phyloP scores from a whole-genome alignment of 2,888 invertebrate species.

The Apantesis nais region DNA sequence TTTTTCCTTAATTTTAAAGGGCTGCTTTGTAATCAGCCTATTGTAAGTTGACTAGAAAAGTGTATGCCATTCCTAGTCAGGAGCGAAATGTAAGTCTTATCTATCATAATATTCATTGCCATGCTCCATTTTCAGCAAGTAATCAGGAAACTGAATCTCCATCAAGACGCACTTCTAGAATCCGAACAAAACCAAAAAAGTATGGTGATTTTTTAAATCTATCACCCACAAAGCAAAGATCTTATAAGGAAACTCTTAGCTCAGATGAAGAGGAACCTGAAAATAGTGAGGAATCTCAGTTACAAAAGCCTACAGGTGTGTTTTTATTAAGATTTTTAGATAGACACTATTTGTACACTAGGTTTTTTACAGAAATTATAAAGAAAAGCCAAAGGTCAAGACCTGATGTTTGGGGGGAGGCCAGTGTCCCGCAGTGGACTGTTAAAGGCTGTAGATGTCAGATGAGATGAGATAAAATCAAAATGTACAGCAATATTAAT shows the following conservation, averaged over 20 bases:
- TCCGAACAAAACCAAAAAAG: conserved; percentile 70
- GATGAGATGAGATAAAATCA: no score
- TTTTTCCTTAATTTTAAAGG: no score
- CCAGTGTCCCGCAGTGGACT: no score
- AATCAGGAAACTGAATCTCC: conserved; percentile 50
- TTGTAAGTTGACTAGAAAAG: background rate
- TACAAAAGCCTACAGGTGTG: conserved; percentile 70
- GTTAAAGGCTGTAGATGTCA: no score
- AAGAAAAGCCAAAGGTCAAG: no score
- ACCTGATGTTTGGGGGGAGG: no score
- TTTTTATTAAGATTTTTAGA: background rate
- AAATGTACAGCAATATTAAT: no score
- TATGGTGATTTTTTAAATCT: conserved; percentile 68
- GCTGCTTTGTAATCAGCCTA: no score
- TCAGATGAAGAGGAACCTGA: conserved; percentile 60
- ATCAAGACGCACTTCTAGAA: conserved; percentile 65
- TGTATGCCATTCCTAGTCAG: background rate
- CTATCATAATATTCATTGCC: background rate
- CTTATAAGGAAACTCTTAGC: conserved; percentile 36
- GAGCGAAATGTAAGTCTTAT: background rate
- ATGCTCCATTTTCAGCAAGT: conserved; percentile 24
- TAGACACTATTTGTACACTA: no score
- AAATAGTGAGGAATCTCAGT: conserved; percentile 45
- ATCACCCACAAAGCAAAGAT: conserved; percentile 60
- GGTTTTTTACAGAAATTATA: no score